Conservation (phyloP, 1,140 invertebrate genomes). For the Brachionus asplanchnoidis region DNA sequence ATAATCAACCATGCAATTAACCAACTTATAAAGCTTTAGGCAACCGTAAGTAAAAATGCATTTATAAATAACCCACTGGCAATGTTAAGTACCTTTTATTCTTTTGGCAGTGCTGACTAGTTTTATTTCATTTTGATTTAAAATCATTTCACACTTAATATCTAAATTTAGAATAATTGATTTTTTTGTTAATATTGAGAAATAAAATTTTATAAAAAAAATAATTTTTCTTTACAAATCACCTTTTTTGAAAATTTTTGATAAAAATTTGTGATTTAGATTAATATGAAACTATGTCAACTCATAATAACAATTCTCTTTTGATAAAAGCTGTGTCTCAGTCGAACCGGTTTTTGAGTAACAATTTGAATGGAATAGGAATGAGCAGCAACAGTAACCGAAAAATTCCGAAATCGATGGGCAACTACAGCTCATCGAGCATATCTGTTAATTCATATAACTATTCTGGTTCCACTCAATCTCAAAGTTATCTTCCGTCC, state of each 20-base stretch:
- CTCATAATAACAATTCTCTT: neutral
- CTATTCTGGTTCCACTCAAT: neutral
- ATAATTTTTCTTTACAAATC: too few species aligned
- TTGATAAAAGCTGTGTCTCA: neutral
- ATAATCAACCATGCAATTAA: neutral
- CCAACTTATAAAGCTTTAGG: neutral
- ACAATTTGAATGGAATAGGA: slow-evolving; percentile 8
- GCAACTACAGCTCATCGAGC: slow-evolving; percentile 12
- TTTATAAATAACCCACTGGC: neutral
- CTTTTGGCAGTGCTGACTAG: neutral
- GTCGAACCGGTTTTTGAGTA: neutral
- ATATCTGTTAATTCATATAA: slow-evolving; percentile 15
- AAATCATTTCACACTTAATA: neutral
- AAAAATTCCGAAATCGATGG: slow-evolving; percentile 11
- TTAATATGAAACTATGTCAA: slow-evolving; percentile 31
- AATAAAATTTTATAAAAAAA: neutral
- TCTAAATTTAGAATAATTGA: neutral
- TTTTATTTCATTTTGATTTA: neutral
- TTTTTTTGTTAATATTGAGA: neutral
- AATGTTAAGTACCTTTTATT: neutral
- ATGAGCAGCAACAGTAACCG: neutral
- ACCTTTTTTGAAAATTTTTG: neutral
- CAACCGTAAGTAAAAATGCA: neutral
- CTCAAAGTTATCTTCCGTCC: slow-evolving; percentile 30
- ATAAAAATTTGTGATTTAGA: neutral